Conservation (phyloP, 2,113 vertebrate genomes). For the Drymodes brunneopygia region DNA sequence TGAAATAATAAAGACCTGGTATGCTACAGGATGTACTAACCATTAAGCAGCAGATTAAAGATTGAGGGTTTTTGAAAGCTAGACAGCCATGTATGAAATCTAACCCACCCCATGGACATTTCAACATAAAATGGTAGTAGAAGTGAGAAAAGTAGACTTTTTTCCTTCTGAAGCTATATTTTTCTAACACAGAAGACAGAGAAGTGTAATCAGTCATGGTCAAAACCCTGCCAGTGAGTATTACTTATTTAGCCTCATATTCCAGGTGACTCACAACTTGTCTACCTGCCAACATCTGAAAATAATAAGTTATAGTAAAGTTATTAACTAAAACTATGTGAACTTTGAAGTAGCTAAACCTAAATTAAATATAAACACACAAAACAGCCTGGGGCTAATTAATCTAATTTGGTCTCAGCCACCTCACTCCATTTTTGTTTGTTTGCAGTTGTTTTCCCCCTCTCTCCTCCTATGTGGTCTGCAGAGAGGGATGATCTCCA, state of each 20-base stretch:
- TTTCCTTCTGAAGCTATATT: conserved; percentile 39
- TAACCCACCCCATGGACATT: conserved; percentile 20
- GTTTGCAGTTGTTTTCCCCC: conserved; percentile 47
- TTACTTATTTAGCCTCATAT: conserved; percentile 63
- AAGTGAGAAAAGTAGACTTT: conserved; percentile 60
- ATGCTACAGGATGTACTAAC: conserved; percentile 54
- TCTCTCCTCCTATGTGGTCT: conserved; percentile 39
- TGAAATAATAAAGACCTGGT: conserved; percentile 60
- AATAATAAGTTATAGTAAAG: conserved; percentile 66
- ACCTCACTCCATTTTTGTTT: conserved; percentile 46
- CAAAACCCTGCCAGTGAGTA: conserved; percentile 58
- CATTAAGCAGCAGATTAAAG: conserved; percentile 62
- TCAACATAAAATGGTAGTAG: conserved; percentile 40
- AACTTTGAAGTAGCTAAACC: conserved; percentile 65
- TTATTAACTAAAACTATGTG: conserved; percentile 60
- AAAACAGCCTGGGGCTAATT: conserved; percentile 51
- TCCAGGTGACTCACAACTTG: conserved; percentile 63
- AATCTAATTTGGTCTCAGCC: conserved; percentile 47
- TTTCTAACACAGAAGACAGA: conserved; percentile 58
- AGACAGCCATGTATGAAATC: conserved; percentile 48
- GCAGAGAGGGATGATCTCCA: not conserved
- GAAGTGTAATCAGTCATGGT: conserved; percentile 53
- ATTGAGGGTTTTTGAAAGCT: conserved; percentile 62
- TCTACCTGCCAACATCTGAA: conserved; percentile 65
- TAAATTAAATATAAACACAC: conserved; percentile 65